phyloP scores from a whole-genome alignment of 2,113 vertebrate species.

The Microcebus jonahi region DNA sequence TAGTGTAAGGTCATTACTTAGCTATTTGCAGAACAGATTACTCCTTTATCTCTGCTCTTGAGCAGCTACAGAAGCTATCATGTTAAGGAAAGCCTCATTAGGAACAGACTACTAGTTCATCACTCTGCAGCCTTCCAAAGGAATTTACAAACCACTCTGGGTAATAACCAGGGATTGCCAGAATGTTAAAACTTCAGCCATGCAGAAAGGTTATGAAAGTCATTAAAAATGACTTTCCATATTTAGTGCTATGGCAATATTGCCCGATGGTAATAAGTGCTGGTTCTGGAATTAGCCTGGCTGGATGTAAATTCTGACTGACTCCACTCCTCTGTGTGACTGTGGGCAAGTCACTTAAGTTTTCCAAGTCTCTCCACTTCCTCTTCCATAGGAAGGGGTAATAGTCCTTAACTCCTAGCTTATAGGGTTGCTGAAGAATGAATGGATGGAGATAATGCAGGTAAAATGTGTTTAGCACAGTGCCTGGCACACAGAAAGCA shows the following conservation, averaged over 20 bases:
- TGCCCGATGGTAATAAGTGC: background rate
- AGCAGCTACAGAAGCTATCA: background rate
- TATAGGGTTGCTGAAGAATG: background rate
- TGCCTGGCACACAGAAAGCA: background rate
- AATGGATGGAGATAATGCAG: background rate
- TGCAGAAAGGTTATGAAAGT: background rate
- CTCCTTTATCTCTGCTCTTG: background rate
- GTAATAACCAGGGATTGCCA: background rate
- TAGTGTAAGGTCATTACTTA: slow-evolving; percentile 47
- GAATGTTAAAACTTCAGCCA: background rate
- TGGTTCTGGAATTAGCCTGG: background rate
- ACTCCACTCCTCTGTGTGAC: background rate
- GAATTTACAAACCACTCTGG: background rate
- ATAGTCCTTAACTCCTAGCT: background rate
- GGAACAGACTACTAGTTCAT: background rate
- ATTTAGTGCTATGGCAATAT: background rate
- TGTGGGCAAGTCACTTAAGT: background rate
- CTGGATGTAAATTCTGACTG: background rate
- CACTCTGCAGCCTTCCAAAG: background rate
- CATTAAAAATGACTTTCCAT: background rate
- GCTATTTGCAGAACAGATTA: background rate
- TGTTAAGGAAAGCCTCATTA: background rate
- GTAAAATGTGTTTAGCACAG: background rate
- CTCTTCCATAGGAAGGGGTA: background rate
- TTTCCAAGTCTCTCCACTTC: background rate